Base-by-base conservation (phyloP, 2,888 invertebrate genomes). In the Acrobasis repandana region DNA sequence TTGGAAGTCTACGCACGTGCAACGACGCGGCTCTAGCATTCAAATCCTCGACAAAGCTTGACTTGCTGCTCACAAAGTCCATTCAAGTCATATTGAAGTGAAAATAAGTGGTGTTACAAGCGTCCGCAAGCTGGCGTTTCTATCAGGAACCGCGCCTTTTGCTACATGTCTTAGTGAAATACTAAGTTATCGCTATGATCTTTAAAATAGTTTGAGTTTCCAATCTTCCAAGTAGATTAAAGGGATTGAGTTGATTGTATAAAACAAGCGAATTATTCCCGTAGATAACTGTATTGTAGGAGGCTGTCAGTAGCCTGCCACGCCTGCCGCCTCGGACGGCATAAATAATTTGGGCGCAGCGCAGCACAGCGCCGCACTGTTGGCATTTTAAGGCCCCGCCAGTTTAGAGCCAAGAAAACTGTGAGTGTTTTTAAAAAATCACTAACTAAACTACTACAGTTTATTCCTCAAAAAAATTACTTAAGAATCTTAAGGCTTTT, bases 361-460 rank as follows among this genome's bases (percentile, higher is more conserved):
- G 51, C 51, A 51, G 15, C 34, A 34, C 51, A 51, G 15, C 16
- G 34, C 36, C 18, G 11, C 18, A 10, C 8, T 54, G 15, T 36
- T 54, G 38, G 38, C 38, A 54, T 54, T 54, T 54, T 38, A 54
- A 54, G 38, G 54, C n/a, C n/a, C n/a, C n/a, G n/a, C n/a, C n/a
- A n/a, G n/a, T n/a, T n/a, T n/a, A n/a, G n/a, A n/a, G n/a, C n/a
- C n/a, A n/a, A n/a, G n/a, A n/a, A n/a, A n/a, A n/a, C n/a, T n/a
- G n/a, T n/a, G n/a, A n/a, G n/a, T n/a, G n/a, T n/a, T n/a, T n/a
- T n/a, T n/a, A n/a, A n/a, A n/a, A n/a, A n/a, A n/a, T n/a, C n/a
- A n/a, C n/a, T n/a, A n/a, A n/a, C n/a, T n/a, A n/a, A n/a, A n/a
- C n/a, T n/a, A n/a, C n/a, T n/a, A n/a, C n/a, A n/a, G n/a, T n/a